A percentile compares a stretch with the other conserved stretches of the same genome.
These are phyloP conservation scores for Gandaritis pyraliata DNA, from an alignment of 2,888 invertebrate genomes.

Conservation along the genomic window DNA sequence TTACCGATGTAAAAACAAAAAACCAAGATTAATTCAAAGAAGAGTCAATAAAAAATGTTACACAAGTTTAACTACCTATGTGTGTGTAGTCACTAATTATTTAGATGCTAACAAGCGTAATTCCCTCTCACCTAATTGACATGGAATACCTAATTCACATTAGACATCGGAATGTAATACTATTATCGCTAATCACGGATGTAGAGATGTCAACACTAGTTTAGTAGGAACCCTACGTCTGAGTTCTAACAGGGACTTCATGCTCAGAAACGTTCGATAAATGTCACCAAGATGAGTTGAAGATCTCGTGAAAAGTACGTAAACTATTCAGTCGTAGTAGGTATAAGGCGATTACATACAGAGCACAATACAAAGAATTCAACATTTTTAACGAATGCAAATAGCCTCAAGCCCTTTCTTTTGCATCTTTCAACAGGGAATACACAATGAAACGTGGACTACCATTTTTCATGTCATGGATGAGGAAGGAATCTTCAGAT, in stretches of 20 bases:
- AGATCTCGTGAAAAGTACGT: slow-evolving; percentile 10
- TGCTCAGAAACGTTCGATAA: not conserved
- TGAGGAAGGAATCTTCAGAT: slow-evolving; percentile 39
- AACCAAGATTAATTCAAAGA: not conserved
- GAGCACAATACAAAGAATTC: slow-evolving; percentile 77
- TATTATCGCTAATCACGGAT: slow-evolving; percentile 38
- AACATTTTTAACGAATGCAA: slow-evolving; percentile 83
- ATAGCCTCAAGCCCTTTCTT: slow-evolving; percentile 79
- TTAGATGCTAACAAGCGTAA: slow-evolving; percentile 40
- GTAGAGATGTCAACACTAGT: slow-evolving; percentile 31
- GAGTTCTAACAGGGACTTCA: not conserved
- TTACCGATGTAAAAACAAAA: not conserved
- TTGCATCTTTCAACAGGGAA: slow-evolving; percentile 73
- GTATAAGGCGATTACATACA: slow-evolving; percentile 73
- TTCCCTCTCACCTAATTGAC: slow-evolving; percentile 42
- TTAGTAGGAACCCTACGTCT: slow-evolving; percentile 6
- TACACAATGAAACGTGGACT: slow-evolving; percentile 73
- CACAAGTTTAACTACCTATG: not conserved
- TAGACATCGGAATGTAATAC: slow-evolving; percentile 41
- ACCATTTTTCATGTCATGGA: slow-evolving; percentile 64
- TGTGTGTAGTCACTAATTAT: slow-evolving; percentile 31
- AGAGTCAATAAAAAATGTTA: not conserved
- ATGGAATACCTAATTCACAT: slow-evolving; percentile 42
- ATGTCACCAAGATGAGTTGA: not conserved
- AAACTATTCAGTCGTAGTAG: slow-evolving; percentile 44